Conservation (phyloP, 2,113 vertebrate species). For the Archilochus colubris region DNA sequence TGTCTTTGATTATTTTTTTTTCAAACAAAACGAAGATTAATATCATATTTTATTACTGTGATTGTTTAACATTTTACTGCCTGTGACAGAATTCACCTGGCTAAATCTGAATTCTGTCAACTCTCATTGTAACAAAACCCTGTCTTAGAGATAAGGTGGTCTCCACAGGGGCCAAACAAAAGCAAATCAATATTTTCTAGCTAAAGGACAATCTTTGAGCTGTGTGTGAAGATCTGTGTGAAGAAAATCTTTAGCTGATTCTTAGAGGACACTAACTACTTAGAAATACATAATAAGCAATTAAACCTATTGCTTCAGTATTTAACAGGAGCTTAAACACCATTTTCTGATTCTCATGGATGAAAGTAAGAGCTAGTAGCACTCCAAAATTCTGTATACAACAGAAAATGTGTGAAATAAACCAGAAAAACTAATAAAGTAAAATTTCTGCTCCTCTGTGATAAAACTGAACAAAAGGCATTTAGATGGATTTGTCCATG, state of each 20-base stretch:
- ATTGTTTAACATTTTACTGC: slow-evolving; percentile 47
- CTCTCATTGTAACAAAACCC: slow-evolving; percentile 51
- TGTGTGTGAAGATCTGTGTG: slow-evolving; percentile 39
- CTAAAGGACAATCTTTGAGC: slow-evolving; percentile 56
- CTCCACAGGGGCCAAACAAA: slow-evolving; percentile 54
- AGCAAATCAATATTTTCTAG: slow-evolving; percentile 71
- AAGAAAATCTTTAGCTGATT: slow-evolving; percentile 59
- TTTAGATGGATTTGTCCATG: not conserved
- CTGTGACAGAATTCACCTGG: slow-evolving; percentile 39
- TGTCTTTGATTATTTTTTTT: not conserved
- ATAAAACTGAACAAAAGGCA: slow-evolving; percentile 27
- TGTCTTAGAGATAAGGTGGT: slow-evolving; percentile 59
- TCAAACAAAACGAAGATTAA: not conserved
- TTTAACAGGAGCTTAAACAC: slow-evolving; percentile 28
- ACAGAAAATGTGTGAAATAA: slow-evolving; percentile 11
- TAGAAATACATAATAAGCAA: slow-evolving; percentile 64
- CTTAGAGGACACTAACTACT: slow-evolving; percentile 51
- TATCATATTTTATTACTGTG: slow-evolving; percentile 8
- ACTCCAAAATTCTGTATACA: not conserved
- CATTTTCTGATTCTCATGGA: not conserved
- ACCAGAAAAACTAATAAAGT: not conserved
- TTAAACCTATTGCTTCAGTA: slow-evolving; percentile 48
- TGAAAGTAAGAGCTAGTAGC: not conserved
- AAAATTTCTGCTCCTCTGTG: not conserved
- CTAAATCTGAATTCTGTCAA: slow-evolving; percentile 73